Conservation (phyloP, 2,113 vertebrate species). For the Oryzias melastigma region DNA sequence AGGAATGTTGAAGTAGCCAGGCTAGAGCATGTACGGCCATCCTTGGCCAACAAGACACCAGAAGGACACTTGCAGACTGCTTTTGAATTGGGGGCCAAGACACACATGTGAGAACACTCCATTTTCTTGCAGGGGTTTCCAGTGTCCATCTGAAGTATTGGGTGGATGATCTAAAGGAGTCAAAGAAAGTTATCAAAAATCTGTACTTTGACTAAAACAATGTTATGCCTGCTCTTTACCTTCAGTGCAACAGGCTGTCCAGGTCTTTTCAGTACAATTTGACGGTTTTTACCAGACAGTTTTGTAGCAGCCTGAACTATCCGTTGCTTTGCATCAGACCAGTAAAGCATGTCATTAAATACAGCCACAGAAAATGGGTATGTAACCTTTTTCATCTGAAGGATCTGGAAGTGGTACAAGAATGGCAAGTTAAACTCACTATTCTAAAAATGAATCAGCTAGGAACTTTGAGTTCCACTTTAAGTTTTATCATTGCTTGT, state of each 20-base stretch:
- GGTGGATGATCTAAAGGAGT: slow-evolving; percentile 66
- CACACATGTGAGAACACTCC: slow-evolving; percentile 87
- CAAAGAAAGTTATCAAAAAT: neutral
- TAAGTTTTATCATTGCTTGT: too few species aligned
- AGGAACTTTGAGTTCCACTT: too few species aligned
- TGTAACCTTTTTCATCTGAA: slow-evolving; percentile 79
- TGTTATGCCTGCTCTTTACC: slow-evolving; percentile 57
- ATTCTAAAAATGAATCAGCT: too few species aligned
- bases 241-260: slow-evolving; percentile 85
- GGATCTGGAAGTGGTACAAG: slow-evolving; percentile 64
- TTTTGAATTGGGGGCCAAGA: slow-evolving; percentile 73
- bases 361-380: slow-evolving; percentile 84
- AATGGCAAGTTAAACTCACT: too few species aligned
- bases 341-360: slow-evolving; percentile 87
- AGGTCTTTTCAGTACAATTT: slow-evolving; percentile 78
- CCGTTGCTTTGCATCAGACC: slow-evolving; percentile 84
- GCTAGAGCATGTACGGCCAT: slow-evolving; percentile 77
- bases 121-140: slow-evolving; percentile 70
- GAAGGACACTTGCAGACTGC: slow-evolving; percentile 83
- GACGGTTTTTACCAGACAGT: slow-evolving; percentile 79
- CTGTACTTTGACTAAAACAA: neutral
- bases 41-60: slow-evolving; percentile 69
- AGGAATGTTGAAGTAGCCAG: slow-evolving; percentile 75
- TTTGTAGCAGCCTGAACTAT: slow-evolving; percentile 82
- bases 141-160: slow-evolving; percentile 68